Evolutionary conservation across 2,113 vertebrate genomes (phyloP).

Genomic region (Mobula birostris): DNA sequence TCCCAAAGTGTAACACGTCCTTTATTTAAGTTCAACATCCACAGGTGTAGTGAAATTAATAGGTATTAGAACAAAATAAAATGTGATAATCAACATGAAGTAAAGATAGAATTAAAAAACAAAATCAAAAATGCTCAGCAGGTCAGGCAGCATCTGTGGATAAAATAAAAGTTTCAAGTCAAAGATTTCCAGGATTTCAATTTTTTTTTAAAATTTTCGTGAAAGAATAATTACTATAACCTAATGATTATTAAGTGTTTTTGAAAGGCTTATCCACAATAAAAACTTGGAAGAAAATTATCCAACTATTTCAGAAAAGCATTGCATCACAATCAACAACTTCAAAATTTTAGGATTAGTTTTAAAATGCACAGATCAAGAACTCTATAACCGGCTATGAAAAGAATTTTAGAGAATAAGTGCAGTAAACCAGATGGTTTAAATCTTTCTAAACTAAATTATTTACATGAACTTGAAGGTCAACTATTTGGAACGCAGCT

Average conservation of each 20-base stretch:
- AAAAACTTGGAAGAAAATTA: not conserved
- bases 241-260: not conserved
- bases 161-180: too few relatives aligned
- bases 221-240: not conserved
- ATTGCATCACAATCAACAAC: not conserved
- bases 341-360: not conserved
- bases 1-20: too few relatives aligned
- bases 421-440: conserved; percentile 25
- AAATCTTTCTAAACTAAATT: conserved; percentile 16
- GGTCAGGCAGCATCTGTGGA: too few relatives aligned
- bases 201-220: too few relatives aligned
- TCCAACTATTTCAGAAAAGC: not conserved
- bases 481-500: conserved; percentile 28
- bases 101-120: too few relatives aligned
- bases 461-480: conserved; percentile 24
- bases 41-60: not conserved
- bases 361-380: not conserved
- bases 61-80: not conserved
- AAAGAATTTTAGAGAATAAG: not conserved
- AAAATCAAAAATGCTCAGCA: too few relatives aligned
- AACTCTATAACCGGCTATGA: not conserved
- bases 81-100: not conserved
- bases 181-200: too few relatives aligned
- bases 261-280: not conserved
- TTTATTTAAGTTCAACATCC: not conserved